Evolutionary conservation across 2,888 invertebrate species (phyloP), one percentile per base, ranked within the genome.

Genomic region (Petrolisthes cinctipes): DNA sequence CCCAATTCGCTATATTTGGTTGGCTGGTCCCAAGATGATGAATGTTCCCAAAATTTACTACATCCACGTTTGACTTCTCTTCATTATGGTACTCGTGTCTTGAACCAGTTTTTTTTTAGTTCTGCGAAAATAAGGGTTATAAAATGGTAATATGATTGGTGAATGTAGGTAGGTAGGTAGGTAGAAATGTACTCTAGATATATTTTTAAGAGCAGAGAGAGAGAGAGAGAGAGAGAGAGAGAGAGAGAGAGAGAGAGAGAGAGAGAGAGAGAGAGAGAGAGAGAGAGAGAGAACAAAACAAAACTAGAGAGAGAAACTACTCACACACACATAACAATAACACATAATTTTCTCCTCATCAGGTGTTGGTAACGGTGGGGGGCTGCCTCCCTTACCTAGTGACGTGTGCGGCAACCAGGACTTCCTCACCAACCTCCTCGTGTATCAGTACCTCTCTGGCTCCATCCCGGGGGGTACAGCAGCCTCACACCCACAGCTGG

Each of bases 371-470:
- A 57, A 53, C 37, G 83, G 78, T 23, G 76, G 23, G 17, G 81
- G 37, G 37, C 37, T 37, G 37, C 37, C 37, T 37, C 37, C 37
- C 23, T 73, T 81, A 17, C 53, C 81, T 53, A 75, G 61, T 17
- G 80, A 73, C 5, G 53, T 71, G 14, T 86, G 86, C 51, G 82
- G 68, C n/a, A 86, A 89, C 83, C 85, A 82, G n/a, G 90, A 90
- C 79, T 57, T 89, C 61, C 86, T 90, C 37, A 90, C 90, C 20
- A 90, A 90, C 88, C 86, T 90, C n/a, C 84, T 90, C 66, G 89
- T 90, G 83, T 90, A 90, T 73, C 90, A 90, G 86, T 90, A 90
- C 86, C 89, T 90, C 14, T 87, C 89, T 20, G 90, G 90, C 57
- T 37, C 79, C 84, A 75, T 90, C 76, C 90, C 90, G 9, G 86